Percentiles rank a stretch among this genome's conserved stretches.
Conservation (phyloP, 2,888 invertebrate genomes). For the Noctua pronuba region DNA sequence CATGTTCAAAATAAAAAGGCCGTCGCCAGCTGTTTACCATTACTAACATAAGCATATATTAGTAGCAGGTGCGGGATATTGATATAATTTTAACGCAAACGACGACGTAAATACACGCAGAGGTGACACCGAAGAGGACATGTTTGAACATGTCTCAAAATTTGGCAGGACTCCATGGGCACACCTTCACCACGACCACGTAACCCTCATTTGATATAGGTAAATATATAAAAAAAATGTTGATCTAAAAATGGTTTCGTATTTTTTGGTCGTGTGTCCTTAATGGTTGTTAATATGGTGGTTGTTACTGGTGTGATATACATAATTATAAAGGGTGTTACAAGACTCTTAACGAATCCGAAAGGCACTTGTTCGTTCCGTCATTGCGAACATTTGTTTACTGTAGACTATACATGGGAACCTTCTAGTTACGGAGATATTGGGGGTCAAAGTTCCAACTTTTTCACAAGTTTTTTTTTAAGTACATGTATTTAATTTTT, state of each 20-base stretch:
- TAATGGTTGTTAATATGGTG: not conserved
- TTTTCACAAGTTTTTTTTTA: too few species aligned
- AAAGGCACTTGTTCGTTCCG: too few species aligned
- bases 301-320: not conserved
- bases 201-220: slow-evolving; percentile 26
- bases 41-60: slow-evolving; percentile 63
- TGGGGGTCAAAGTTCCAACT: too few species aligned
- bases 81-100: slow-evolving; percentile 61
- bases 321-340: too few species aligned
- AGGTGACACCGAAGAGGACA: slow-evolving; percentile 32
- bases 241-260: slow-evolving; percentile 5
- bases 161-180: slow-evolving; percentile 59
- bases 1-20: slow-evolving; percentile 44
- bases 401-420: too few species aligned
- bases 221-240: slow-evolving; percentile 19
- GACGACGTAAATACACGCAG: slow-evolving; percentile 34
- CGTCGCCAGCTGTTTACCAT: slow-evolving; percentile 55
- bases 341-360: too few species aligned
- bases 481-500: too few species aligned
- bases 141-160: slow-evolving; percentile 53
- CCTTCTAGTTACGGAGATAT: too few species aligned
- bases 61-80: slow-evolving; percentile 63
- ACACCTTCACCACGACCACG: slow-evolving; percentile 34
- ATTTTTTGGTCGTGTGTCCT: slow-evolving; percentile 5
- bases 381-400: too few species aligned